Evolutionary conservation across 2,888 invertebrate species (phyloP).

Genomic region (Agonopterix alstromeriana): DNA sequence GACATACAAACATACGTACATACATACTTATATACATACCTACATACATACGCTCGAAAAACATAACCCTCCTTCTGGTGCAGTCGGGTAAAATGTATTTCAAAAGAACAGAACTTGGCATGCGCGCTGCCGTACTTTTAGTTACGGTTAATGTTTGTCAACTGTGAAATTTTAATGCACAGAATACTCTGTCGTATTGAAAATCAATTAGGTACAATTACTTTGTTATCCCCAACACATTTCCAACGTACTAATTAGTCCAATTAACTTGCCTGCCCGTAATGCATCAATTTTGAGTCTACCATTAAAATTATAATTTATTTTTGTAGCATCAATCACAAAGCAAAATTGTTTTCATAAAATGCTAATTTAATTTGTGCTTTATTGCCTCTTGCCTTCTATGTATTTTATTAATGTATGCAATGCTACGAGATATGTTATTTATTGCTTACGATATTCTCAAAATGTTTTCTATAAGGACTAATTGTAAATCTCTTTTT

Average conservation of each 20-base stretch:
- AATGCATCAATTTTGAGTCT: constrained; percentile 34
- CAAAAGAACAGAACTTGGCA: constrained; percentile 1
- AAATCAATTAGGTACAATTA: constrained; percentile 13
- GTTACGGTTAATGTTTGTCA: too few species aligned
- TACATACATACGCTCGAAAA: too few species aligned
- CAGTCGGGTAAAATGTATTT: too few species aligned
- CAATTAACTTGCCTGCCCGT: constrained; percentile 27
- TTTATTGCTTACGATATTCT: too few species aligned
- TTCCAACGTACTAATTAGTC: constrained; percentile 32
- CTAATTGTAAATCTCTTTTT: too few species aligned
- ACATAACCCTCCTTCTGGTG: too few species aligned
- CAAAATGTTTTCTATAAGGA: too few species aligned
- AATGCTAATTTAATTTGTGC: constrained; percentile 2
- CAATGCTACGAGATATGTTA: too few species aligned
- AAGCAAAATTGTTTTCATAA: constrained; percentile 11
- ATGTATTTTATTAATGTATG: constrained; percentile 2
- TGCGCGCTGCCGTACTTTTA: neutral
- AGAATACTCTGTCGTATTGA: neutral
- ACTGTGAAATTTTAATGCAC: neutral
- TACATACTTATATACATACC: too few species aligned
- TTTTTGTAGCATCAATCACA: constrained; percentile 33
- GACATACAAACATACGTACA: too few species aligned
- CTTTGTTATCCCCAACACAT: constrained; percentile 17
- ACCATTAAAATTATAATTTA: constrained; percentile 37
- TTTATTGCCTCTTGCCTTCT: constrained; percentile 3